Evolutionary conservation across 2,888 invertebrate genomes (phyloP).

Genomic region (Sinodicranocentrus sp.): DNA sequence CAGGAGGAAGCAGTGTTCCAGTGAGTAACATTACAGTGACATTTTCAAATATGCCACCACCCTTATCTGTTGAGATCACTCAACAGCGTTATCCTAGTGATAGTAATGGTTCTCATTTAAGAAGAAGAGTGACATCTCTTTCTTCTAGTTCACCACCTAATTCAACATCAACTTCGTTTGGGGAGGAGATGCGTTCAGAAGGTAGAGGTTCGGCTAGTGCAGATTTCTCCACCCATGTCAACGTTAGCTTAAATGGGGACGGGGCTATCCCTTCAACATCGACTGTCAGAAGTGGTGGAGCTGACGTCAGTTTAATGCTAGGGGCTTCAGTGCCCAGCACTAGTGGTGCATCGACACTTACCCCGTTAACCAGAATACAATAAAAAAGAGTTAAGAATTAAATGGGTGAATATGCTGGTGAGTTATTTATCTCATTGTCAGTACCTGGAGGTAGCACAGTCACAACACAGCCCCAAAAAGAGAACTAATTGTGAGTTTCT

Average conservation of each 20-base stretch:
- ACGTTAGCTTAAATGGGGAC: slow-evolving; percentile 55
- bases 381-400: background rate
- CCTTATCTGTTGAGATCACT: slow-evolving; percentile 58
- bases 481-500: background rate
- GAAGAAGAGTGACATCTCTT: slow-evolving; percentile 31
- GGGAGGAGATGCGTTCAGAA: too few relatives aligned
- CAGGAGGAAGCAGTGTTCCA: slow-evolving; percentile 39
- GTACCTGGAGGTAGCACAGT: background rate
- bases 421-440: background rate
- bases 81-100: slow-evolving; percentile 28
- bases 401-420: background rate
- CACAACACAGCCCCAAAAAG: background rate
- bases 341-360: background rate
- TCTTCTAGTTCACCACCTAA: slow-evolving; percentile 46
- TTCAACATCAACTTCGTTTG: slow-evolving; percentile 34
- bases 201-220: slow-evolving; percentile 1
- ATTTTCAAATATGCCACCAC: slow-evolving; percentile 36
- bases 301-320: slow-evolving; percentile 53
- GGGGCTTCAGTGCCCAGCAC: slow-evolving; percentile 23
- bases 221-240: slow-evolving; percentile 61
- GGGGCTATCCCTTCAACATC: slow-evolving; percentile 28
- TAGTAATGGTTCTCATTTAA: slow-evolving; percentile 5
- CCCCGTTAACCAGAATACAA: slow-evolving; percentile 28
- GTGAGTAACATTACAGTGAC: slow-evolving; percentile 63
- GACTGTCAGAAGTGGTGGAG: slow-evolving; percentile 30